Conservation (phyloP, 2,888 invertebrate genomes). For the Caenorhabditis uteleia region DNA sequence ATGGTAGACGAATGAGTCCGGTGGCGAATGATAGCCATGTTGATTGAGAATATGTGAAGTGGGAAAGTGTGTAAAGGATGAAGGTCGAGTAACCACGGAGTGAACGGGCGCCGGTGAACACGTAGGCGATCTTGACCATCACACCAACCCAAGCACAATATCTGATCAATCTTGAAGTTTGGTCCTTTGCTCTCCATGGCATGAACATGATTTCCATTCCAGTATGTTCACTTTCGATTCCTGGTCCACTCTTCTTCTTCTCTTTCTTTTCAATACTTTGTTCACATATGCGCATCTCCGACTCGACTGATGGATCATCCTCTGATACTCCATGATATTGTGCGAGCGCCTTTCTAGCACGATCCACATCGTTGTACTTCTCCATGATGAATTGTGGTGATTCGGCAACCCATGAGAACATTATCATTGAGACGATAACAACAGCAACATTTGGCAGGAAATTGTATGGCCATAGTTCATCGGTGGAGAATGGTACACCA, state of each 20-base stretch:
- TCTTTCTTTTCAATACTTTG: constrained; percentile 35
- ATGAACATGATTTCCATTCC: constrained; percentile 53
- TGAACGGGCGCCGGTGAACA: constrained; percentile 52
- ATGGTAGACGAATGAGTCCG: constrained; percentile 46
- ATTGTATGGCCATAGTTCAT: constrained; percentile 49
- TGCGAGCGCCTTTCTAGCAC: constrained; percentile 46
- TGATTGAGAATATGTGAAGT: constrained; percentile 41
- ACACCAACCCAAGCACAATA: constrained; percentile 55
- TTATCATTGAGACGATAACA: constrained; percentile 30
- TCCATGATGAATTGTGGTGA: constrained; percentile 49
- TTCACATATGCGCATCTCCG: constrained; percentile 43
- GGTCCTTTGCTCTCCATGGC: constrained; percentile 50
- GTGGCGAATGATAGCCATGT: constrained; percentile 40
- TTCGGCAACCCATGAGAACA: constrained; percentile 44
- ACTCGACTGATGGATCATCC: constrained; percentile 46
- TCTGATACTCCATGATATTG: constrained; percentile 48
- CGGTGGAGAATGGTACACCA: constrained; percentile 49
- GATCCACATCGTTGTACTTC: constrained; percentile 38
- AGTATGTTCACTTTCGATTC: constrained; percentile 22
- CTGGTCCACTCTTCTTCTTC: constrained; percentile 18
- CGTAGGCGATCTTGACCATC: constrained; percentile 56
- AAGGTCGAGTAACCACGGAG: constrained; percentile 51
- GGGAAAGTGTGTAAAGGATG: constrained; percentile 41
- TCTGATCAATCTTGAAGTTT: constrained; percentile 39
- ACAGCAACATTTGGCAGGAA: constrained; percentile 43